Conservation (phyloP, 2,888 invertebrate genomes). For the Caenorhabditis panamensis region DNA sequence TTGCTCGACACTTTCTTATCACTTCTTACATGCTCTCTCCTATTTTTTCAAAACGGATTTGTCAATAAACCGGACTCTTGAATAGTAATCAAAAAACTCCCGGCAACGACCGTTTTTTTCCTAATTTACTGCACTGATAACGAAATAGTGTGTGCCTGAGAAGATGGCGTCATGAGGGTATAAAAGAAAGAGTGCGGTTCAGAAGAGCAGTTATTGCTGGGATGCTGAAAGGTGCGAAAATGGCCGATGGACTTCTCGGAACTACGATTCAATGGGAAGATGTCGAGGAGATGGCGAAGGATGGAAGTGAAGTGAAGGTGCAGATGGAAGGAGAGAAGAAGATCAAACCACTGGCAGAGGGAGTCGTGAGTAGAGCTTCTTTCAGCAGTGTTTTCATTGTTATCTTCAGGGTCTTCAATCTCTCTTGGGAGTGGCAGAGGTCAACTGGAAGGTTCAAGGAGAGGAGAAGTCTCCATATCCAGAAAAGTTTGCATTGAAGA, state of each 20-base stretch:
- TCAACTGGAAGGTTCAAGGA: constrained; percentile 21
- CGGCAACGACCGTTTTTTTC: constrained; percentile 6
- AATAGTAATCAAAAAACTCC: constrained; percentile 7
- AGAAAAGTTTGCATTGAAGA: constrained; percentile 48
- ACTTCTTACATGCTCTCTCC: background rate
- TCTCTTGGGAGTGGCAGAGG: constrained; percentile 51
- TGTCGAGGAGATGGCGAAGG: constrained; percentile 42
- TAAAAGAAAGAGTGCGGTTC: constrained; percentile 5
- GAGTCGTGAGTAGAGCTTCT: constrained; percentile 51
- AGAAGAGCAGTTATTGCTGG: constrained; percentile 16
- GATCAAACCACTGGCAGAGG: constrained; percentile 54
- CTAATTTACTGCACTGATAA: constrained; percentile 7
- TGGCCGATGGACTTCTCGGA: constrained; percentile 42
- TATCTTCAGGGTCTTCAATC: constrained; percentile 60
- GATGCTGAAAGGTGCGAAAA: constrained; percentile 29
- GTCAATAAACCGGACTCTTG: constrained; percentile 9
- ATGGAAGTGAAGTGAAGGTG: background rate
- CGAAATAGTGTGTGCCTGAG: background rate
- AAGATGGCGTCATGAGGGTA: background rate
- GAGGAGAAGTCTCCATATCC: constrained; percentile 20
- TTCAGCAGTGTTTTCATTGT: background rate
- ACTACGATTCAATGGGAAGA: constrained; percentile 50
- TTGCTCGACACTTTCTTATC: constrained; percentile 6
- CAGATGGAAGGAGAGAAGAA: constrained; percentile 36
- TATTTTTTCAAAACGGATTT: constrained; percentile 9